Evolutionary conservation across 2,888 invertebrate species (phyloP).

Genomic region (Erebia aethiops): DNA sequence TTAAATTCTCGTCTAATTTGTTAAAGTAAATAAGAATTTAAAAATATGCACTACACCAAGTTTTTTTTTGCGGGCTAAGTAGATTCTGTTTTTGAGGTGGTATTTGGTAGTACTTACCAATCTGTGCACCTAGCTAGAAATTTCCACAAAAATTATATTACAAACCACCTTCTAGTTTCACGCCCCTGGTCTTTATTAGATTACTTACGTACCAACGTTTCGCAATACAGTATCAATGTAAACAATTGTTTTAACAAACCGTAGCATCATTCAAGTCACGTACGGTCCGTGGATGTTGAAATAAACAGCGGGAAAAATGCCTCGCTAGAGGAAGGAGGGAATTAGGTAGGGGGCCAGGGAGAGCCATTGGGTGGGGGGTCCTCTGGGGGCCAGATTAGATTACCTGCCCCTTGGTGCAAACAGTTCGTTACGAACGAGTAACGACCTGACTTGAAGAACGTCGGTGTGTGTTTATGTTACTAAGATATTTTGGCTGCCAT

Average conservation of each 20-base stretch:
- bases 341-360: slow-evolving; percentile 43
- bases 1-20: too few relatives aligned
- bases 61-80: too few relatives aligned
- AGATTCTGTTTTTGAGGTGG: too few relatives aligned
- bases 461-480: slow-evolving; percentile 35
- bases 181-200: too few relatives aligned
- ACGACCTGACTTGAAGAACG: slow-evolving; percentile 52
- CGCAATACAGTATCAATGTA: slow-evolving; percentile 3
- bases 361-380: slow-evolving; percentile 53
- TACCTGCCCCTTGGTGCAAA: slow-evolving; percentile 78
- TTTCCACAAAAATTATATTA: too few relatives aligned
- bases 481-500: neutral
- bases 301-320: slow-evolving; percentile 71
- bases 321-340: slow-evolving; percentile 45
- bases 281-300: slow-evolving; percentile 63
- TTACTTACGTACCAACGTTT: too few relatives aligned
- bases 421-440: slow-evolving; percentile 73
- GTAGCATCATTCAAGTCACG: slow-evolving; percentile 50
- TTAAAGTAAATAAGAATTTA: too few relatives aligned
- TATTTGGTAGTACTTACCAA: too few relatives aligned
- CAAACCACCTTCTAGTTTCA: too few relatives aligned
- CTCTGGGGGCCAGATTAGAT: slow-evolving; percentile 66
- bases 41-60: too few relatives aligned
- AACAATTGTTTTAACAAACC: slow-evolving; percentile 7
- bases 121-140: too few relatives aligned